Conservation (phyloP, 2,888 invertebrate genomes). For the Acheta domesticus region DNA sequence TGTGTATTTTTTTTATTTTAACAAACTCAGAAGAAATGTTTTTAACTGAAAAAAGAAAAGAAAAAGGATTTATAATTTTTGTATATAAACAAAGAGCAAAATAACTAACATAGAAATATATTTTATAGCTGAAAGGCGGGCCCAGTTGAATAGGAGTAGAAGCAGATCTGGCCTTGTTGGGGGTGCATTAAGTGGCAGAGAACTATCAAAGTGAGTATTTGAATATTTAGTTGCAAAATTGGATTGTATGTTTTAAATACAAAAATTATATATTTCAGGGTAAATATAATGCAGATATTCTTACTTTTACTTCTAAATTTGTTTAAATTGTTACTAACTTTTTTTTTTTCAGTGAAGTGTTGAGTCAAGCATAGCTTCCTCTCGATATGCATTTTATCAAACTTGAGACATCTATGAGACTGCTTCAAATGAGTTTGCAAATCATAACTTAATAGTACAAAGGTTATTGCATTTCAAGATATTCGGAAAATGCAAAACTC, state of each 20-base stretch:
- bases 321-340: neutral
- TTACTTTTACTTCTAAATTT: too few relatives aligned
- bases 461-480: neutral
- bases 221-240: slow-evolving; percentile 18
- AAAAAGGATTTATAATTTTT: too few relatives aligned
- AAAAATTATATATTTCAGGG: neutral
- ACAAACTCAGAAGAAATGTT: too few relatives aligned
- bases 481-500: neutral
- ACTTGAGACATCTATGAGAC: neutral
- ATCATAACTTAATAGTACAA: neutral
- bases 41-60: too few relatives aligned
- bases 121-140: slow-evolving; percentile 78
- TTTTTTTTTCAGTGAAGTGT: neutral
- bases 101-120: too few relatives aligned
- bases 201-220: slow-evolving; percentile 45
- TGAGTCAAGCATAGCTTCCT: neutral
- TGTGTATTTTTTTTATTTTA: too few relatives aligned
- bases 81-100: too few relatives aligned
- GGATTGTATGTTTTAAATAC: neutral
- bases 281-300: neutral
- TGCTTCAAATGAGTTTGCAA: neutral
- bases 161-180: slow-evolving; percentile 73
- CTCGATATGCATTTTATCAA: neutral
- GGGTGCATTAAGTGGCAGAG: slow-evolving; percentile 47
- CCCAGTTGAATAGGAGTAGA: slow-evolving; percentile 82